Evolutionary conservation across 2,888 invertebrate species (phyloP), one percentile per base, ranked within the genome.

Genomic region (Dysmachus trigonus): DNA sequence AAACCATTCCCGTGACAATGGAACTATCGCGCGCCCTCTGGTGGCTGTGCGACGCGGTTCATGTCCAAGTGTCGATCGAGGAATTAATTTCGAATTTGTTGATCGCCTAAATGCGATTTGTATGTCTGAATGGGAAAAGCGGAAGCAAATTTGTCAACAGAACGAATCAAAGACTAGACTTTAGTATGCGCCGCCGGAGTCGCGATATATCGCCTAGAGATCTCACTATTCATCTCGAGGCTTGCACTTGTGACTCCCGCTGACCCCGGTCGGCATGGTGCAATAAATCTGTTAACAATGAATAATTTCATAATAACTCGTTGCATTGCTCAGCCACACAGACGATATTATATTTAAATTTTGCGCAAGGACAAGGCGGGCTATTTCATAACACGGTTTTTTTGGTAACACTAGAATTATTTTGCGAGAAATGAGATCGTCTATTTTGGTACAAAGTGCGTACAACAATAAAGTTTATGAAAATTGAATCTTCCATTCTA

Each of bases 141-240:
- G 81, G 81, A 82, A 82, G 81, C 81, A 35, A 41, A 77, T 77
- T 77, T 77, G 77, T 77, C 77, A 77, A 47, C 30, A 27, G 47
- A 77, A n/a, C 30, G 27, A 47, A 35, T 76, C 38, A 33, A 41
- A 35, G n/a, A 10, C 79, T 30, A 51, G 30, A 22, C 79, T 22
- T n/a, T n/a, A n/a, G n/a, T n/a, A n/a, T n/a, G n/a, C n/a, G n/a
- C 7, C 22, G 41, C 47, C 30, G 31, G 30, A 31, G 41, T 33
- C 22, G 79, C 31, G 51, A 47, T 30, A 18, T 51, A 30, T 79
- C 47, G 30, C 5, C 15, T 18, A 6, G 18, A n/a, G 51, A 79
- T 79, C 47, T 47, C 27, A 18, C 15, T 51, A 41, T 79, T 31
- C 22, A 79, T 30, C 79, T 79, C 31, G 27, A 15, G 51, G n/a